phyloP scores from a whole-genome alignment of 2,113 vertebrate genomes.

The Tragelaphus imberbis region DNA sequence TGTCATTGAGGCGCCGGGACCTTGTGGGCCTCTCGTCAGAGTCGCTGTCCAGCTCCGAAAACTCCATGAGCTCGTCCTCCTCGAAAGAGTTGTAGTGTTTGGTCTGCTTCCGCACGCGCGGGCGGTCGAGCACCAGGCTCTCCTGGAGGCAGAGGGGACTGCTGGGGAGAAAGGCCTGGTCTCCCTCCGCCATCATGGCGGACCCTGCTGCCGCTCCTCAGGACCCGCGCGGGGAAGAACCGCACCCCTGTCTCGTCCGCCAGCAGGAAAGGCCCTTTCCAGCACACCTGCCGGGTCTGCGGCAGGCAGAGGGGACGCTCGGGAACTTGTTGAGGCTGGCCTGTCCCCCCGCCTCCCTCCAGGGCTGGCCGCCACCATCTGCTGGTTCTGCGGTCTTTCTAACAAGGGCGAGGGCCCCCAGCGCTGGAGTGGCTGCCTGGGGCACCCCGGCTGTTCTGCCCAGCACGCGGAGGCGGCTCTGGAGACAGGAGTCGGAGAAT shows the following conservation, averaged over 20 bases:
- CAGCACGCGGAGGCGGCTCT: neutral
- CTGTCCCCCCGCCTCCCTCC: neutral
- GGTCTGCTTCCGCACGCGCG: constrained; percentile 95
- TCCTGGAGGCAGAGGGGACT: constrained; percentile 80
- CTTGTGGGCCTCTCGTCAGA: constrained; percentile 93
- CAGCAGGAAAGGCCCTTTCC: neutral
- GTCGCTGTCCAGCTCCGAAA: constrained; percentile 97
- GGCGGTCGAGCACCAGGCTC: constrained; percentile 95
- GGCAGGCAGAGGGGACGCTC: neutral
- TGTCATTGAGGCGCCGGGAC: constrained; percentile 91
- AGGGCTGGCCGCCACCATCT: neutral
- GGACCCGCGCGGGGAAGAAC: neutral
- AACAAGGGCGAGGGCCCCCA: neutral
- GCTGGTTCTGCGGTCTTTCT: neutral
- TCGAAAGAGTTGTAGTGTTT: constrained; percentile 99
- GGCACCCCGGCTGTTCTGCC: neutral
- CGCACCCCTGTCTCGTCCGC: neutral
- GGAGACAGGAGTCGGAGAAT: neutral
- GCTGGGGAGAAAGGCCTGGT: neutral
- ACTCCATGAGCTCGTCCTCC: constrained; percentile 98
- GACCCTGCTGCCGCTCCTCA: neutral
- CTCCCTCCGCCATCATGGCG: neutral
- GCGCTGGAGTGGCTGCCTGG: neutral
- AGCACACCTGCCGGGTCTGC: neutral
- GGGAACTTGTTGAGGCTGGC: neutral